Evolutionary conservation across 2,888 invertebrate species (phyloP).

Genomic region (Machimus rusticus): DNA sequence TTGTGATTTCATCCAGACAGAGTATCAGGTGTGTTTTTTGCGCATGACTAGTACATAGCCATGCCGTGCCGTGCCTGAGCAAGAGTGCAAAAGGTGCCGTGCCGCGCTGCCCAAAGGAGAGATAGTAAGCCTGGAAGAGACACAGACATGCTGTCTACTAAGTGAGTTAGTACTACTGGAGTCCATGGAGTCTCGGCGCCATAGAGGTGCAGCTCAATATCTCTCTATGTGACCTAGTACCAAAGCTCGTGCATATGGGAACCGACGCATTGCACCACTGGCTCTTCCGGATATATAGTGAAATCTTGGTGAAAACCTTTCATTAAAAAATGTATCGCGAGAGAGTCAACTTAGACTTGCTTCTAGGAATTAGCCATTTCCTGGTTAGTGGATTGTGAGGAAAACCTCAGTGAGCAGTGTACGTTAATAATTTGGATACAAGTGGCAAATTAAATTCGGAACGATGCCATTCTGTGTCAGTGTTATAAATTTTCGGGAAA

Average conservation of each 20-base stretch:
- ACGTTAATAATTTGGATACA: background rate
- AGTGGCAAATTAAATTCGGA: background rate
- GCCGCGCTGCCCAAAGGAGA: background rate
- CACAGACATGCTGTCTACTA: slow-evolving; percentile 33
- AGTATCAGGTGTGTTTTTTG: slow-evolving; percentile 25
- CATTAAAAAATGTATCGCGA: slow-evolving; percentile 34
- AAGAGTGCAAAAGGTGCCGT: background rate
- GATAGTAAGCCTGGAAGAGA: background rate
- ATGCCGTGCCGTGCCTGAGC: background rate
- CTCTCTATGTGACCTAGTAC: slow-evolving; percentile 39
- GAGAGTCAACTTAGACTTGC: background rate
- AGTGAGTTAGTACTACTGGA: slow-evolving; percentile 16
- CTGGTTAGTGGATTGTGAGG: background rate
- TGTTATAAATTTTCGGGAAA: slow-evolving; percentile 25
- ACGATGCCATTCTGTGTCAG: slow-evolving; percentile 33
- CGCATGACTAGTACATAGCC: slow-evolving; percentile 21
- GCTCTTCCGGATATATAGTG: background rate
- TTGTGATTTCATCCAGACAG: slow-evolving; percentile 25
- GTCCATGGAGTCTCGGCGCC: slow-evolving; percentile 28
- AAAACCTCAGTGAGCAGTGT: background rate
- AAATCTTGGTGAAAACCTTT: slow-evolving; percentile 25
- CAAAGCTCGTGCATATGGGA: slow-evolving; percentile 20
- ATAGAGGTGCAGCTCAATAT: slow-evolving; percentile 39
- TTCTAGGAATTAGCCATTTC: background rate
- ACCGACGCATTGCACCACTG: slow-evolving; percentile 41